Evolutionary conservation across 2,797 vertebrate genomes (phyloP).

Genomic region (Coracias cyanogaster): DNA sequence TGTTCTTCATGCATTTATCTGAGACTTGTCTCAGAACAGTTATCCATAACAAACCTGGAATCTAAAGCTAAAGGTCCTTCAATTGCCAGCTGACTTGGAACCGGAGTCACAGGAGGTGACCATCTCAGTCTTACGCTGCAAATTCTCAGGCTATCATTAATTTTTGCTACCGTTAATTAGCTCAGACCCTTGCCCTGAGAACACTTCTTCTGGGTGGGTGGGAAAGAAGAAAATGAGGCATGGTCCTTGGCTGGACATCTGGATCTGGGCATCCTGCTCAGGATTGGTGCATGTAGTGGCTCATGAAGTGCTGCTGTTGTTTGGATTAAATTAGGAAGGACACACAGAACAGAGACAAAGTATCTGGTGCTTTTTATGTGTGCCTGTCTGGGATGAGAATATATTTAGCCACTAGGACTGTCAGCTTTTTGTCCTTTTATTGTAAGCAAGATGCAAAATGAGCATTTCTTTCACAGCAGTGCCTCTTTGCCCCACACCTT

Average conservation of each 20-base stretch:
- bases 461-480: background rate
- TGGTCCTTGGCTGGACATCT: background rate
- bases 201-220: background rate
- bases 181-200: background rate
- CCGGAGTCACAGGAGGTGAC: fast-evolving
- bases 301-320: background rate
- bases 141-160: background rate
- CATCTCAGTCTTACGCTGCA: background rate
- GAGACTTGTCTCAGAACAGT: background rate
- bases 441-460: background rate
- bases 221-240: background rate
- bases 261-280: background rate
- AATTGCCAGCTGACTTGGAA: background rate
- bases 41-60: background rate
- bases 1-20: background rate
- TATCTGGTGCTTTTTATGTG: background rate
- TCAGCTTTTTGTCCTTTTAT: background rate
- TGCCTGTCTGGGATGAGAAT: background rate
- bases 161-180: background rate
- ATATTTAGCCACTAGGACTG: background rate
- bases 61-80: background rate
- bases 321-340: slow-evolving; percentile 42
- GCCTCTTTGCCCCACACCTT: background rate
- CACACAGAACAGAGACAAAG: background rate
- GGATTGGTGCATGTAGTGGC: background rate